Conservation (phyloP, 2,888 invertebrate genomes). For the Diaphora mendica region DNA sequence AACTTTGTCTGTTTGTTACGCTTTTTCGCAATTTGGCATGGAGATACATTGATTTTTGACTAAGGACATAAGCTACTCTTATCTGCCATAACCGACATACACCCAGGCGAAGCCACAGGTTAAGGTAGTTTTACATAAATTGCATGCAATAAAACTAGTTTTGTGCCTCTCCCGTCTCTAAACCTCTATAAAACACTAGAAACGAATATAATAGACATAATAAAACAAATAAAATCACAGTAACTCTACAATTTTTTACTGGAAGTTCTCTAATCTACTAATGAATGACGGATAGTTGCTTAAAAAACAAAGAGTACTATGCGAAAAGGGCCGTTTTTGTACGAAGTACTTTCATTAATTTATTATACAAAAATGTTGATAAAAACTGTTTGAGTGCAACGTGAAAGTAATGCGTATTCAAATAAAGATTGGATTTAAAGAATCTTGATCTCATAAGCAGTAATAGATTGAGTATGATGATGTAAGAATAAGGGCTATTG, state of each 20-base stretch:
- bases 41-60: no score
- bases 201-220: background rate
- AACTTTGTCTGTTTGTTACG: no score
- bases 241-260: constrained; percentile 20
- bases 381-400: constrained; percentile 31
- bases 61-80: no score
- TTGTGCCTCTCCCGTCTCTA: background rate
- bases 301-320: constrained; percentile 16
- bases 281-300: constrained; percentile 5
- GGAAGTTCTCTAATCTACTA: constrained; percentile 32
- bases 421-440: constrained; percentile 17
- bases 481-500: background rate
- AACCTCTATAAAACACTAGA: background rate
- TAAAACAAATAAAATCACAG: background rate
- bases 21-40: no score
- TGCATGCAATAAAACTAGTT: background rate
- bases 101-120: no score
- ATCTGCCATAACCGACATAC: no score
- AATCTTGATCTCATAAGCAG: constrained; percentile 5
- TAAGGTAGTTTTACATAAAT: background rate
- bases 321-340: constrained; percentile 43
- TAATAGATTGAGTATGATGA: constrained; percentile 4
- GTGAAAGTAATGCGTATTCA: constrained; percentile 36
- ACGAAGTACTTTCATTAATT: constrained; percentile 20
- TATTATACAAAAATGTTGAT: constrained; percentile 10